Conservation (phyloP, 30 jellyfish, hydroid and myxozoan genomes). For the Morbakka virulenta region DNA sequence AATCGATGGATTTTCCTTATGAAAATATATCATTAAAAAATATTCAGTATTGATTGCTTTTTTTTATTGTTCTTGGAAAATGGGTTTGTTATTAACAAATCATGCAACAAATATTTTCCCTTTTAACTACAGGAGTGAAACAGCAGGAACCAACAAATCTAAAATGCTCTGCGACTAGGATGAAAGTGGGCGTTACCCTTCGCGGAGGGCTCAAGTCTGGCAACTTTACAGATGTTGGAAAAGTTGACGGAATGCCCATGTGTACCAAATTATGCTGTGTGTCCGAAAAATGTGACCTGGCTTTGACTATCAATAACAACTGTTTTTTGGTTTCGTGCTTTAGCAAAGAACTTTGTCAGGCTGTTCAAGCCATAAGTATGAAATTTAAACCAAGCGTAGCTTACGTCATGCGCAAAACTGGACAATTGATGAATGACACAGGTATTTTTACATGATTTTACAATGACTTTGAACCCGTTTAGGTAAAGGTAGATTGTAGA, state of each 20-base stretch:
- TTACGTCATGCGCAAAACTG: conserved; percentile 73
- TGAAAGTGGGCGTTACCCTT: conserved; percentile 87
- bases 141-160: conserved; percentile 63
- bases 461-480: too few relatives aligned
- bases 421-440: conserved; percentile 56
- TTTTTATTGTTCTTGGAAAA: too few relatives aligned
- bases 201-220: conserved; percentile 96
- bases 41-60: too few relatives aligned
- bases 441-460: conserved; percentile 65
- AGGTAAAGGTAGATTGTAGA: too few relatives aligned
- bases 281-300: conserved; percentile 83
- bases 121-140: conserved; percentile 27
- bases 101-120: too few relatives aligned
- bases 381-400: conserved; percentile 89
- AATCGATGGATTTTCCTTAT: too few relatives aligned
- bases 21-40: too few relatives aligned
- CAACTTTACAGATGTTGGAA: conserved; percentile 91
- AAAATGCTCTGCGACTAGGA: conserved; percentile 78
- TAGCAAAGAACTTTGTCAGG: conserved; percentile 61
- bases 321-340: conserved; percentile 86
- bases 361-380: conserved; percentile 59
- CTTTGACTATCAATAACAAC: conserved; percentile 71
- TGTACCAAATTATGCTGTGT: conserved; percentile 89
- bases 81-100: too few relatives aligned
- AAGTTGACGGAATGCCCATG: conserved; percentile 66